Percentiles rank a stretch among this genome's conserved stretches.
Evolutionary conservation across 2,113 vertebrate genomes (phyloP).

Genomic region (Myrmecophaga tridactyla): DNA sequence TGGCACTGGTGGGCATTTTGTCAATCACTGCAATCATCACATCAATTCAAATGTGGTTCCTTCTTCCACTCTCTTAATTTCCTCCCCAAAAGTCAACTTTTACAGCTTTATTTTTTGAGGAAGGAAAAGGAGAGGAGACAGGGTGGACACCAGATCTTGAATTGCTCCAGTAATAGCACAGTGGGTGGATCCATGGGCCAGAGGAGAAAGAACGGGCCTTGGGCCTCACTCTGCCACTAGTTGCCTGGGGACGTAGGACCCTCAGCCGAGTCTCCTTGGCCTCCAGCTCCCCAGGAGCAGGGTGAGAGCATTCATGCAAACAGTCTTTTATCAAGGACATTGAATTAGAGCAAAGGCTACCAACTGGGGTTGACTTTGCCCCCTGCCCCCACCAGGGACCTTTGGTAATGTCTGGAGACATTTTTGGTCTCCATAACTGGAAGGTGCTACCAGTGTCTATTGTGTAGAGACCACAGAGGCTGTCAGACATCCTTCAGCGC

Average conservation of each 20-base stretch:
- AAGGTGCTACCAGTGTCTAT: rapidly evolving
- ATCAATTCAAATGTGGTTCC: rapidly evolving
- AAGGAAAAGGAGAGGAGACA: neutral
- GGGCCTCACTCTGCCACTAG: rapidly evolving
- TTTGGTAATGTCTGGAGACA: neutral
- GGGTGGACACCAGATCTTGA: neutral
- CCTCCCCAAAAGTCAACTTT: neutral
- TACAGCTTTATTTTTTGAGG: neutral
- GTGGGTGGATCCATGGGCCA: rapidly evolving
- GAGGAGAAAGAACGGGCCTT: rapidly evolving
- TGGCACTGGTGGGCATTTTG: rapidly evolving
- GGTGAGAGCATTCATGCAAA: neutral
- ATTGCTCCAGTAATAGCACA: rapidly evolving
- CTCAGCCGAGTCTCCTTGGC: rapidly evolving
- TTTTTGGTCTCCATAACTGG: no score
- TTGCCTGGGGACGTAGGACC: rapidly evolving
- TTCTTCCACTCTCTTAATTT: neutral
- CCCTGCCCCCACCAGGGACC: rapidly evolving
- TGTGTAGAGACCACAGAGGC: neutral
- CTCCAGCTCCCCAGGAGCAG: neutral
- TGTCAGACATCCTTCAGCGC: rapidly evolving
- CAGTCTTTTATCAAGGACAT: rapidly evolving
- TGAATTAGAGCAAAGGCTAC: neutral
- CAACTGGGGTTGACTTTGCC: neutral
- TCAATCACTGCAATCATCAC: rapidly evolving